A percentile compares a stretch with the other conserved stretches of the same genome.
Evolutionary conservation across 2,797 vertebrate species (phyloP).

Genomic region (Pogonophryne albipinna): DNA sequence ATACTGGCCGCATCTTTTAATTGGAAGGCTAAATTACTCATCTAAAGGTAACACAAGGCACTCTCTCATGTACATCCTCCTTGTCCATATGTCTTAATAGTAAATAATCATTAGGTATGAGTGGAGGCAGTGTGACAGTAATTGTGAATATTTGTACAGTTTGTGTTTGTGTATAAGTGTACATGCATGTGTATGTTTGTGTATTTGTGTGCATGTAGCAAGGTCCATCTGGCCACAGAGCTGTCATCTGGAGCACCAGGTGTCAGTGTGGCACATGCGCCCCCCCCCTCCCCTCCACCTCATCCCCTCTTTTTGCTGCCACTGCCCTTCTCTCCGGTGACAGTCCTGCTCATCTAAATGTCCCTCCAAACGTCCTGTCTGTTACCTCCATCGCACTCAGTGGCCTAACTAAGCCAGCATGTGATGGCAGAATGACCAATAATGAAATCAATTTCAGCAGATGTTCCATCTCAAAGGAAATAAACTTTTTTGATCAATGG

Average conservation of each 20-base stretch:
- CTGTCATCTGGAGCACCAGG: conserved; percentile 89
- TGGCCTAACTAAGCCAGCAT: conserved; percentile 64
- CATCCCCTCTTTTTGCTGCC: conserved; percentile 30
- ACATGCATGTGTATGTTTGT: conserved; percentile 54
- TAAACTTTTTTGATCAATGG: conserved; percentile 67
- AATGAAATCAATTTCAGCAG: conserved; percentile 68
- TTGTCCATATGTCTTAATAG: conserved; percentile 16
- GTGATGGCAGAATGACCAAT: conserved; percentile 57
- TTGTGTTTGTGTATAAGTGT: conserved; percentile 58
- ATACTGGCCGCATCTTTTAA: conserved; percentile 47
- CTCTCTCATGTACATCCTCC: conserved; percentile 11
- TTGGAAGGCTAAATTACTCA: conserved; percentile 29
- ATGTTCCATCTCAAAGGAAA: conserved; percentile 73
- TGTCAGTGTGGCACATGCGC: conserved; percentile 79
- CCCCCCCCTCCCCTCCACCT: conserved; percentile 39
- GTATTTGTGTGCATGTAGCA: conserved; percentile 72
- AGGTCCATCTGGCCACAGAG: conserved; percentile 84
- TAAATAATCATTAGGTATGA: conserved; percentile 14
- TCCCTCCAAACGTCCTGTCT: conserved; percentile 75
- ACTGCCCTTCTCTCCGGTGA: conserved; percentile 57
- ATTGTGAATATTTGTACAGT: conserved; percentile 60
- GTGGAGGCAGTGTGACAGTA: conserved; percentile 36
- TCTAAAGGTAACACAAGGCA: neutral
- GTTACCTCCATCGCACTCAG: conserved; percentile 59
- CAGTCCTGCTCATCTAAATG: conserved; percentile 72